phyloP scores from a whole-genome alignment of 2,888 invertebrate species.

The Cheiracanthium punctorium region DNA sequence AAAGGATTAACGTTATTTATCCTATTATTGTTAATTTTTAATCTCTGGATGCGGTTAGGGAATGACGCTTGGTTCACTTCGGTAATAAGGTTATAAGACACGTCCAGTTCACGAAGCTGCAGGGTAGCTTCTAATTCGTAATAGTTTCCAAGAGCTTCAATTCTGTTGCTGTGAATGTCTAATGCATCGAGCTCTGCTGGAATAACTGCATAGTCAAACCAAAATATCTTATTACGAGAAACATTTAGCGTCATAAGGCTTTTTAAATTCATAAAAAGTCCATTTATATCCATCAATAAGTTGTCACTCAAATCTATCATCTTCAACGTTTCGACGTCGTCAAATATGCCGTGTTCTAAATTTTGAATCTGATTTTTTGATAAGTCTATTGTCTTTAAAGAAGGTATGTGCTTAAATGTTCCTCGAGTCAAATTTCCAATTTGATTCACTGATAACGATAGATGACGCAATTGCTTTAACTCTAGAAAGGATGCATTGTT shows the following conservation, averaged over 20 bases:
- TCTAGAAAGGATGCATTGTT: conserved; percentile 89
- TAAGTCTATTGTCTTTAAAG: conserved; percentile 85
- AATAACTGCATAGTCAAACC: conserved; percentile 91
- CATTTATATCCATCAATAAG: conserved; percentile 86
- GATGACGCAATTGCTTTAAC: conserved; percentile 88
- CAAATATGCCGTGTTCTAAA: conserved; percentile 88
- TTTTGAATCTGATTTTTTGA: conserved; percentile 88
- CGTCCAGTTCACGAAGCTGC: conserved; percentile 88
- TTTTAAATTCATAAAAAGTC: conserved; percentile 88
- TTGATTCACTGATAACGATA: conserved; percentile 92
- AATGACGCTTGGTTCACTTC: conserved; percentile 86
- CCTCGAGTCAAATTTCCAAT: conserved; percentile 87
- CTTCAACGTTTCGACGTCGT: conserved; percentile 84
- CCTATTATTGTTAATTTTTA: conserved; percentile 93
- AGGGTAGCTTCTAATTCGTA: conserved; percentile 88
- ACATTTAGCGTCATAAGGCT: conserved; percentile 92
- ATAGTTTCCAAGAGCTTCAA: conserved; percentile 87
- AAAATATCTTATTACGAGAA: conserved; percentile 90
- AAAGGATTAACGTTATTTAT: conserved; percentile 90
- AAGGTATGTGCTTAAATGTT: conserved; percentile 85
- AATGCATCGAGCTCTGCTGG: conserved; percentile 90
- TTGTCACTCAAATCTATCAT: conserved; percentile 92
- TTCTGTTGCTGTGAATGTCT: conserved; percentile 90
- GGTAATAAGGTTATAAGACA: conserved; percentile 91
- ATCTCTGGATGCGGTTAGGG: conserved; percentile 88